phyloP scores from a whole-genome alignment of 2,888 invertebrate genomes.

The Orthosia gothica region DNA sequence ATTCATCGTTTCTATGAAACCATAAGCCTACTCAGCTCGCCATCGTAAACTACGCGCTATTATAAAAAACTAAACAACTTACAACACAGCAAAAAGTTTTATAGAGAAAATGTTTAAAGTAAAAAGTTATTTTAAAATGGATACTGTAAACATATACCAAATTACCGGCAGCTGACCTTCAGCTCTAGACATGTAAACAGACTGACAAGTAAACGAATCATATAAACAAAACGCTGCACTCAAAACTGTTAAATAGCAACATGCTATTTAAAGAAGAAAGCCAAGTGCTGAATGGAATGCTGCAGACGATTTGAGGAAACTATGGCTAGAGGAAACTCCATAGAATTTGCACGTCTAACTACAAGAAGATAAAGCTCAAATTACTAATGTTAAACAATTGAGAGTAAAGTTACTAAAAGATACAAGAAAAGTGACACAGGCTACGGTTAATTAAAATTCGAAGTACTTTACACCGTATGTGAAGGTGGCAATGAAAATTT shows the following conservation, averaged over 20 bases:
- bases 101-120: conserved; percentile 48
- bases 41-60: conserved; percentile 12
- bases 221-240: conserved; percentile 75
- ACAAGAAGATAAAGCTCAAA: conserved; percentile 48
- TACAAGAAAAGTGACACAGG: conserved; percentile 35
- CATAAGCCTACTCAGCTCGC: conserved; percentile 26
- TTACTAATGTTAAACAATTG: conserved; percentile 31
- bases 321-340: conserved; percentile 38
- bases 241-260: conserved; percentile 71
- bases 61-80: conserved; percentile 21
- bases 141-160: conserved; percentile 72
- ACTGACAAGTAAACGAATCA: conserved; percentile 74
- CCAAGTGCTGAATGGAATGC: conserved; percentile 74
- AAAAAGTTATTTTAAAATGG: conserved; percentile 61
- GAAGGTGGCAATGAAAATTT: conserved; percentile 70
- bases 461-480: conserved; percentile 71
- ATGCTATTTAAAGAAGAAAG: conserved; percentile 82
- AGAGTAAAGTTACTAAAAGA: conserved; percentile 60
- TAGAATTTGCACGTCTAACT: conserved; percentile 33
- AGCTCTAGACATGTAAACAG: conserved; percentile 74
- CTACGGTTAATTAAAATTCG: conserved; percentile 37
- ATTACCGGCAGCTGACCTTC: conserved; percentile 75
- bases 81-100: conserved; percentile 31
- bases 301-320: conserved; percentile 68
- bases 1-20: conserved; percentile 72